Conservation (phyloP, 2,797 vertebrate species). For the Dromococcyx pavoninus region DNA sequence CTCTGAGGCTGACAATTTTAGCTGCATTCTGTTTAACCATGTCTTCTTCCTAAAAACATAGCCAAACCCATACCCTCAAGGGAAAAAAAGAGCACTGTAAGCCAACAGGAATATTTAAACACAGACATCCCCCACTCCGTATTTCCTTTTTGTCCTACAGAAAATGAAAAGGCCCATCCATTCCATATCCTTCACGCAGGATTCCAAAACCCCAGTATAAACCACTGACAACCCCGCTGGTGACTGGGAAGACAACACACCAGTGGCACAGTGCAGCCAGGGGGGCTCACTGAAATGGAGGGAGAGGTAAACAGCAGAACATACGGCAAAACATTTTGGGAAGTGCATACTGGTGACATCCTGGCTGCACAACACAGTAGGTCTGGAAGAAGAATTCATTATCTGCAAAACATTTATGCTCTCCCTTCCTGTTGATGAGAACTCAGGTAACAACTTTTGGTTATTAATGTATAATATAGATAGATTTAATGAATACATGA, state of each 20-base stretch:
- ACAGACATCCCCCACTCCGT: background rate
- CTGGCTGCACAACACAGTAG: background rate
- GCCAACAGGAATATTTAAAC: constrained; percentile 1
- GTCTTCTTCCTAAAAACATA: background rate
- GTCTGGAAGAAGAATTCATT: background rate
- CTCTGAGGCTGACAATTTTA: background rate
- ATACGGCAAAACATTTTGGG: constrained; percentile 60
- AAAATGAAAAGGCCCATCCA: background rate
- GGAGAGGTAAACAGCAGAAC: constrained; percentile 28
- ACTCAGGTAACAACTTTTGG: background rate
- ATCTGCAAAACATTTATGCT: background rate
- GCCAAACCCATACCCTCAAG: background rate
- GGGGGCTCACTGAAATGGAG: constrained; percentile 1
- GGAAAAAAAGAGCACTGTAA: background rate
- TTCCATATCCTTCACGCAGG: background rate
- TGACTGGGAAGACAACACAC: background rate
- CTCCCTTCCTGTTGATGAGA: background rate
- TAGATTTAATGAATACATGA: too few species aligned
- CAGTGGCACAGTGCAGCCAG: background rate
- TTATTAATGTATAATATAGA: background rate
- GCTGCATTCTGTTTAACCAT: background rate
- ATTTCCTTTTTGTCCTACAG: background rate
- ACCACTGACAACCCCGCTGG: background rate
- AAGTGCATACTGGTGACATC: constrained; percentile 32
- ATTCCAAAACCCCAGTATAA: background rate